Evolutionary conservation across 1,140 invertebrate species (phyloP).

Genomic region (Sitophilus oryzae): DNA sequence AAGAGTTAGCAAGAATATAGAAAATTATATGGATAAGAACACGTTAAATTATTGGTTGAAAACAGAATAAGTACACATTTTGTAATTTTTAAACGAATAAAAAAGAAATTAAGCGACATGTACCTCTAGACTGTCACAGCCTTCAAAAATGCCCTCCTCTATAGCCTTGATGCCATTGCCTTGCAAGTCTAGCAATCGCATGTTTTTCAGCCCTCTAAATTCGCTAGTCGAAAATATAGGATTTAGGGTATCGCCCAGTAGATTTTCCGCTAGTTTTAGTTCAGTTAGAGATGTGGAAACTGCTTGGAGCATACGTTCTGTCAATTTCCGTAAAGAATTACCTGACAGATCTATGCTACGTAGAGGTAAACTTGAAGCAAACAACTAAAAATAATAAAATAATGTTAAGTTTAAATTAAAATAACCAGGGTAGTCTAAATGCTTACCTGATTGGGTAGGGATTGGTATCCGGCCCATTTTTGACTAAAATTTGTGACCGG

Average conservation of each 20-base stretch:
- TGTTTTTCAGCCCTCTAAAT: conserved; percentile 64
- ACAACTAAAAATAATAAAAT: conserved; percentile 43
- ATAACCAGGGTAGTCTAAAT: neutral
- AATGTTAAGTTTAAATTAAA: neutral
- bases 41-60: no score
- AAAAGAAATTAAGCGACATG: no score
- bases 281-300: conserved; percentile 62
- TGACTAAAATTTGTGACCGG: conserved; percentile 73
- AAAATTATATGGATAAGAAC: no score
- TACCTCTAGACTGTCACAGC: conserved; percentile 67
- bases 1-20: no score
- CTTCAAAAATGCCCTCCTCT: conserved; percentile 80
- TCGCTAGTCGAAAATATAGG: conserved; percentile 83
- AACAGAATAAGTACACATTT: no score
- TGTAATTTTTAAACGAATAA: no score
- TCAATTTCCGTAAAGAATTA: conserved; percentile 72
- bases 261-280: conserved; percentile 69
- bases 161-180: conserved; percentile 72
- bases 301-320: conserved; percentile 66
- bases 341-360: conserved; percentile 72
- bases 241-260: conserved; percentile 81
- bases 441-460: conserved; percentile 63
- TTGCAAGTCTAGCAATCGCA: conserved; percentile 70
- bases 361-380: conserved; percentile 58
- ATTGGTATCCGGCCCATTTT: conserved; percentile 69